Percentiles rank a stretch among this genome's conserved stretches.
Conservation (phyloP, 2,113 vertebrate species). For the Connochaetes taurinus region DNA sequence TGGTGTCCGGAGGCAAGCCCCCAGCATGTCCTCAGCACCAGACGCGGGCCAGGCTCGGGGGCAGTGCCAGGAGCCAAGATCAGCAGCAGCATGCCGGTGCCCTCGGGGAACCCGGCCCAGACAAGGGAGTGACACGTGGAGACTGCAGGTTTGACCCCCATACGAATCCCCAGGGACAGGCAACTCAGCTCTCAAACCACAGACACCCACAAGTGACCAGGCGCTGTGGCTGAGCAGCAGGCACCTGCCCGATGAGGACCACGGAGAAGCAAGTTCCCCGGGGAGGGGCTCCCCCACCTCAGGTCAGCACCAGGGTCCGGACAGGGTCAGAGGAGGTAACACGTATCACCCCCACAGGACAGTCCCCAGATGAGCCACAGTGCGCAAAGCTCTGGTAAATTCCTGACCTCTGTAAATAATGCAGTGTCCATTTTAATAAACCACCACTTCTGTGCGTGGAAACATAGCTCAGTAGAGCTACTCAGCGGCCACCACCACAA, state of each 20-base stretch:
- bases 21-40: background rate
- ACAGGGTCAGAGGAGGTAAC: background rate
- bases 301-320: background rate
- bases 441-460: background rate
- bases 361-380: background rate
- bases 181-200: background rate
- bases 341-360: rapidly evolving
- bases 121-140: background rate
- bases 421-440: background rate
- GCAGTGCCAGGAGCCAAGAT: background rate
- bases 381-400: background rate
- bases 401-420: background rate
- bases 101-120: background rate
- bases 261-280: background rate
- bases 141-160: background rate
- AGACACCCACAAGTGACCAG: background rate
- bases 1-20: background rate
- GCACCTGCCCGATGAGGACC: background rate
- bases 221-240: background rate
- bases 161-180: background rate
- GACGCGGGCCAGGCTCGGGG: background rate
- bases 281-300: background rate
- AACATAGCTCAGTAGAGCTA: background rate
- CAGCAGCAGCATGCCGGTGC: rapidly evolving
- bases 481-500: background rate